A percentile compares a stretch with the other conserved stretches of the same genome.
Conservation (phyloP, 35 echinoderm and acorn worm species). For the Ophioderma brevispina region DNA sequence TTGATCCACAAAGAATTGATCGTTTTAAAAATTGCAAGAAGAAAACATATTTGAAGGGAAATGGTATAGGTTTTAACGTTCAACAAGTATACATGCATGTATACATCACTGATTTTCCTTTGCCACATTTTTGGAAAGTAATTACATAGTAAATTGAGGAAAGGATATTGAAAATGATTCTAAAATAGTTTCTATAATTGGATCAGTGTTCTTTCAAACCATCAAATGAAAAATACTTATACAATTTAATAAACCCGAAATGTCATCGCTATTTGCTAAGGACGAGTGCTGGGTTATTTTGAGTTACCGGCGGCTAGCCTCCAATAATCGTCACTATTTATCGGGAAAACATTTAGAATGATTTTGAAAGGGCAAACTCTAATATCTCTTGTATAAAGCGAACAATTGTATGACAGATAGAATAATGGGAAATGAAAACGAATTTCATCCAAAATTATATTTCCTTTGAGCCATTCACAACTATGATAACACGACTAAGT, state of each 20-base stretch:
- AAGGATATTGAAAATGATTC: too few species aligned
- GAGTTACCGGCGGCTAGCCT: background rate
- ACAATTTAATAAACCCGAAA: background rate
- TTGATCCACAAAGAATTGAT: too few species aligned
- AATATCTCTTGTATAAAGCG: background rate
- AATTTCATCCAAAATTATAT: constrained; percentile 11
- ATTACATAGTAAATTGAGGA: too few species aligned
- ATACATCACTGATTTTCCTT: too few species aligned
- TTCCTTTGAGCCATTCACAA: background rate
- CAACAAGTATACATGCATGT: too few species aligned
- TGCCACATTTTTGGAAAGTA: too few species aligned
- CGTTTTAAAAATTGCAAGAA: too few species aligned
- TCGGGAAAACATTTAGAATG: background rate
- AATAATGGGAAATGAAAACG: background rate
- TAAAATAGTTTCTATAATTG: too few species aligned
- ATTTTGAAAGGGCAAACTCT: background rate
- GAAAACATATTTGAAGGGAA: too few species aligned
- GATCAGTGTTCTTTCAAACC: too few species aligned
- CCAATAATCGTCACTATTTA: background rate
- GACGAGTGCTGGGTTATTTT: background rate
- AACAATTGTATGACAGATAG: background rate
- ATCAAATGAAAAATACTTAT: too few species aligned
- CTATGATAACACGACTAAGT: constrained; percentile 1
- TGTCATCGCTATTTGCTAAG: background rate
- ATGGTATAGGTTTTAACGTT: too few species aligned